phyloP scores from a whole-genome alignment of 1,140 invertebrate species.

The Cotesia chilonis region DNA sequence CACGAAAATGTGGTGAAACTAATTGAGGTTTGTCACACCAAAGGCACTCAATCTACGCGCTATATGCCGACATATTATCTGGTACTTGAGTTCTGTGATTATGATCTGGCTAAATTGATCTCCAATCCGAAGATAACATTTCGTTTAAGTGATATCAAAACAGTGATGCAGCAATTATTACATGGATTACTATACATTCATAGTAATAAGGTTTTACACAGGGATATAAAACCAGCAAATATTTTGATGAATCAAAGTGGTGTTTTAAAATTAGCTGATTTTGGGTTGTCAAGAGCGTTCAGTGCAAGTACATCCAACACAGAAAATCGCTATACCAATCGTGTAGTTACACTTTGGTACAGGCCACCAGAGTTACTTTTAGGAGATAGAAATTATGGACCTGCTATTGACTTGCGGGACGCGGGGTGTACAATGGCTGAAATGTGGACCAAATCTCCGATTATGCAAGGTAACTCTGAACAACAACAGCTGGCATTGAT shows the following conservation, averaged over 20 bases:
- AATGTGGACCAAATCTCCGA: conserved; percentile 95
- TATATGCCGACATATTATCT: conserved; percentile 95
- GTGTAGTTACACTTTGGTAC: conserved; percentile 99
- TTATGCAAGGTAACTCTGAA: conserved; percentile 93
- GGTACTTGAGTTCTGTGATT: conserved; percentile 99
- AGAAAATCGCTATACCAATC: conserved; percentile 93
- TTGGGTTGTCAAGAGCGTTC: conserved; percentile 91
- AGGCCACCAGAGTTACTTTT: conserved; percentile 88
- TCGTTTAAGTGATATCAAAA: conserved; percentile 96
- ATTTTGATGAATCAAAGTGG: conserved; percentile 97
- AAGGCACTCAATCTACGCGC: conserved; percentile 85
- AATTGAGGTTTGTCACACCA: conserved; percentile 95
- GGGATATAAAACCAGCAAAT: conserved; percentile 99
- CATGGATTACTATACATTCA: conserved; percentile 98
- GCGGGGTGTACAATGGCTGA: conserved; percentile 99
- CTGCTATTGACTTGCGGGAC: conserved; percentile 97
- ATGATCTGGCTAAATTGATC: conserved; percentile 95
- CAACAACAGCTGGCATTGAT: conserved; percentile 96
- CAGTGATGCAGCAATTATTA: conserved; percentile 96
- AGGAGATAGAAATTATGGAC: conserved; percentile 95
- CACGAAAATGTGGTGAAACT: conserved; percentile 72
- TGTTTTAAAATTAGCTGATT: conserved; percentile 92
- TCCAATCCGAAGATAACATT: conserved; percentile 98
- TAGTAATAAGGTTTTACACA: conserved; percentile 88
- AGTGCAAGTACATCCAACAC: conserved; percentile 87